phyloP scores from a whole-genome alignment of 2,113 vertebrate genomes.

The Ceyx melanurus region DNA sequence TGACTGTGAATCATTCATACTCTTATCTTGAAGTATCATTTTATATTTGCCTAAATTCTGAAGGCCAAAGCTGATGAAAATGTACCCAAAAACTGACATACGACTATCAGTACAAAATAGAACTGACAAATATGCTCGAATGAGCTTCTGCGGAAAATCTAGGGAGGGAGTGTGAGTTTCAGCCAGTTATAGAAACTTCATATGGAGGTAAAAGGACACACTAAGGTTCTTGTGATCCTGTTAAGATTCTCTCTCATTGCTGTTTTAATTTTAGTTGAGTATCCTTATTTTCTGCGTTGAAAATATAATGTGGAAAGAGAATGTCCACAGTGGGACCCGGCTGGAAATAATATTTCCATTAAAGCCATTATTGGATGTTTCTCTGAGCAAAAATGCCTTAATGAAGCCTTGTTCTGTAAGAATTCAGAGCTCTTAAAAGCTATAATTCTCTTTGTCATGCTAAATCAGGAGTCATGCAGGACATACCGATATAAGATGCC shows the following conservation, averaged over 20 bases:
- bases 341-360: background rate
- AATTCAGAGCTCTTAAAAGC: background rate
- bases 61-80: background rate
- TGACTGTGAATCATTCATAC: background rate
- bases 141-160: background rate
- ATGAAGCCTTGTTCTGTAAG: background rate
- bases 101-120: background rate
- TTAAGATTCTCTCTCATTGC: background rate
- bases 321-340: background rate
- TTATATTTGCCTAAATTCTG: background rate
- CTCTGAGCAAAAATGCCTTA: background rate
- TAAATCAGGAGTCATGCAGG: background rate
- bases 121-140: background rate
- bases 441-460: background rate
- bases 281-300: background rate
- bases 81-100: fast-evolving
- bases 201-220: background rate
- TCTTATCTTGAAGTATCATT: background rate
- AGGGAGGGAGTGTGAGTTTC: background rate
- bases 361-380: background rate
- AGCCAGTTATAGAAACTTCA: background rate
- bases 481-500: background rate
- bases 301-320: background rate
- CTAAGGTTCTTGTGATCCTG: background rate
- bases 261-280: background rate